phyloP scores from a whole-genome alignment of 2,888 invertebrate species.

The Cryptus armator region DNA sequence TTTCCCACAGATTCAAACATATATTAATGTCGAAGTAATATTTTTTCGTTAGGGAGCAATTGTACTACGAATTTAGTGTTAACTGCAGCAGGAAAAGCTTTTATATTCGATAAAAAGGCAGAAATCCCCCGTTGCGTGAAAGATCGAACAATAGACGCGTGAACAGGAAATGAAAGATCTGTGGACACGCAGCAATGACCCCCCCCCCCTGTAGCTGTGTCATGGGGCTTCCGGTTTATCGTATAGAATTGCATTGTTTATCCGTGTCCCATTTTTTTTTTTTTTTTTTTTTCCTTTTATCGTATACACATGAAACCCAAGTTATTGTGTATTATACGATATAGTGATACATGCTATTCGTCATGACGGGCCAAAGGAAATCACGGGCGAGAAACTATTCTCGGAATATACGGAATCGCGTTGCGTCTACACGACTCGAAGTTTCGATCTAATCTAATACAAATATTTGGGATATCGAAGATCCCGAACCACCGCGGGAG shows the following conservation, averaged over 20 bases:
- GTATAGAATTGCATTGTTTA: slow-evolving; percentile 41
- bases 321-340: slow-evolving; percentile 8
- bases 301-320: slow-evolving; percentile 20
- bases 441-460: slow-evolving; percentile 53
- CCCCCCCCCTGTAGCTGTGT: slow-evolving; percentile 20
- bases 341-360: not conserved
- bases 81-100: not conserved
- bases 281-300: slow-evolving; percentile 38
- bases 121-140: slow-evolving; percentile 27
- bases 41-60: not conserved
- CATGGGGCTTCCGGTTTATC: slow-evolving; percentile 55
- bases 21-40: not conserved
- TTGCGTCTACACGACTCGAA: slow-evolving; percentile 11
- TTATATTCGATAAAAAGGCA: not conserved
- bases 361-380: not conserved
- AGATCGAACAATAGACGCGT: slow-evolving; percentile 46
- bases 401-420: slow-evolving; percentile 18
- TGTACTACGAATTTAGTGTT: not conserved
- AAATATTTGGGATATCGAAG: slow-evolving; percentile 51
- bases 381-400: not conserved
- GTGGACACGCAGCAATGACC: slow-evolving; percentile 33
- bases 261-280: slow-evolving; percentile 12
- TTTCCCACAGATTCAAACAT: not conserved
- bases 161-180: slow-evolving; percentile 57
- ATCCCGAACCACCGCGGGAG: not conserved